Conservation (phyloP, 2,888 invertebrate genomes). For the Meteorus colon region DNA sequence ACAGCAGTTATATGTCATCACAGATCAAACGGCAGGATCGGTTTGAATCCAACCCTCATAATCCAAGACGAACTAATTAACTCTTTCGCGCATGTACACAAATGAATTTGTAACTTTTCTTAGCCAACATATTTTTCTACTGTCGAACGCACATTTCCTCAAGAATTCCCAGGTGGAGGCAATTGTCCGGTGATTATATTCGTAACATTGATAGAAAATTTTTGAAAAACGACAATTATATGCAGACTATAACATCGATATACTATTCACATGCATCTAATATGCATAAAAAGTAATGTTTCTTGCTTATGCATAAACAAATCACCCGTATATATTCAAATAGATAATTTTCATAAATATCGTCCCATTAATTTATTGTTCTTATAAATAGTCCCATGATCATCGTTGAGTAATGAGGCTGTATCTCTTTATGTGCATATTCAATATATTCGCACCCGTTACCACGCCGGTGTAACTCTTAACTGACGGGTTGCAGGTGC, state of each 20-base stretch:
- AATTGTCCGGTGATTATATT: not conserved
- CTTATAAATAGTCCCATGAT: constrained; percentile 23
- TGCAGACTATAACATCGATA: constrained; percentile 2
- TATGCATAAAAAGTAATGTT: constrained; percentile 16
- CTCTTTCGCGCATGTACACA: too few relatives aligned
- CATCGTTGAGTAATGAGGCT: constrained; percentile 24
- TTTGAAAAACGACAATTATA: not conserved
- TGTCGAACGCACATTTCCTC: not conserved
- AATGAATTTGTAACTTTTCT: too few relatives aligned
- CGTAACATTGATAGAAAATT: not conserved
- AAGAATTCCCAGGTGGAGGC: not conserved
- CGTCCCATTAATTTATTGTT: not conserved
- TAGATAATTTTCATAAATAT: not conserved
- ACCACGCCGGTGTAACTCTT: constrained; percentile 42
- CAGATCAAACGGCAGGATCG: too few relatives aligned
- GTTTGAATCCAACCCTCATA: too few relatives aligned
- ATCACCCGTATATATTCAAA: constrained; percentile 38
- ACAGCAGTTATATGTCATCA: too few relatives aligned
- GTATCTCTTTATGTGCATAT: not conserved
- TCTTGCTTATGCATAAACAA: constrained; percentile 29
- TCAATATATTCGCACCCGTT: constrained; percentile 24
- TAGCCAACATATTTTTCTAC: too few relatives aligned
- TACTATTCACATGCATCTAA: not conserved
- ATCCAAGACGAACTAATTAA: too few relatives aligned
- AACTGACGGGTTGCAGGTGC: constrained; percentile 53